Conservation (phyloP, 37 sponge, comb jelly and placozoan genomes). For the Hexactinellida sp. region DNA sequence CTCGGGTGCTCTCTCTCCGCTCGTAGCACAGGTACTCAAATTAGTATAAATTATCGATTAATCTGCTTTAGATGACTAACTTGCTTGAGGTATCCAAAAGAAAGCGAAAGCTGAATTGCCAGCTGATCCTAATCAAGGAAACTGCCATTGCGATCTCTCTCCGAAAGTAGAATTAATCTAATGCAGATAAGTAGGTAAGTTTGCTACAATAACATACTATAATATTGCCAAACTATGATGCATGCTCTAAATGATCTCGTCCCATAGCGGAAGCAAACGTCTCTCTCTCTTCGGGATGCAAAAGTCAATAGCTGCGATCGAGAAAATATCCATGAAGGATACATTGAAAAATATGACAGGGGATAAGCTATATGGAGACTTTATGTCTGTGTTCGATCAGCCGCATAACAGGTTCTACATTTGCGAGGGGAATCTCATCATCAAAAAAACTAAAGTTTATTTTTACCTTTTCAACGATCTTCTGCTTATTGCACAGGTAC, state of each 20-base stretch:
- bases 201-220: background rate
- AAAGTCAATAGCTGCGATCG: background rate
- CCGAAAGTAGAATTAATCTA: background rate
- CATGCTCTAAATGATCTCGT: too few species aligned
- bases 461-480: background rate
- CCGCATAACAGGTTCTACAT: background rate
- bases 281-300: background rate
- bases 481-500: background rate
- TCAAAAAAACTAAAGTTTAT: background rate
- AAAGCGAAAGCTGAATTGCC: background rate
- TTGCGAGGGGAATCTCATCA: background rate
- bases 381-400: constrained; percentile 2
- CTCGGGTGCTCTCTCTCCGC: too few species aligned
- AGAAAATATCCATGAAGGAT: background rate
- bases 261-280: background rate
- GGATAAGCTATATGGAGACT: background rate
- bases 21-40: too few species aligned
- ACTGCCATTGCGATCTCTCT: background rate
- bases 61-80: background rate
- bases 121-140: background rate
- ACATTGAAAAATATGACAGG: background rate
- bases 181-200: too few species aligned
- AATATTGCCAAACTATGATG: too few species aligned
- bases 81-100: background rate
- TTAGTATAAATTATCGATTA: too few species aligned